Conservation (phyloP, 2,113 vertebrate genomes). For the Brachyhypopomus gauderio region DNA sequence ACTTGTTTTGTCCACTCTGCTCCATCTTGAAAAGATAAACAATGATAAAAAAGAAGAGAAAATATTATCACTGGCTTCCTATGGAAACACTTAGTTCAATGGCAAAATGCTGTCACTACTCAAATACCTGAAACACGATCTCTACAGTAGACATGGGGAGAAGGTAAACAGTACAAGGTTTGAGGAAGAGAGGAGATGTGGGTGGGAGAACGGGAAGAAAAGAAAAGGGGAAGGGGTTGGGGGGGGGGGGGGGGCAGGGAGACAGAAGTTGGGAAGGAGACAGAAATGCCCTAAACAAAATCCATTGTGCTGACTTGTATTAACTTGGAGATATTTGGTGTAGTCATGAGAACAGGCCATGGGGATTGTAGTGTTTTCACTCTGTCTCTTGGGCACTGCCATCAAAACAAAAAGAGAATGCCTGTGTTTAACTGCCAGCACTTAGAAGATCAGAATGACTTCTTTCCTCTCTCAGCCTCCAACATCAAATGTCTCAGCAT, state of each 20-base stretch:
- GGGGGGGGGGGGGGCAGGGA: neutral
- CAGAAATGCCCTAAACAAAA: constrained; percentile 11
- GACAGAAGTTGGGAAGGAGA: neutral
- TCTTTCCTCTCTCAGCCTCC: neutral
- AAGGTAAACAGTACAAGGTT: constrained; percentile 11
- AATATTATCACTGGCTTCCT: constrained; percentile 62
- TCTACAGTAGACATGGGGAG: constrained; percentile 11
- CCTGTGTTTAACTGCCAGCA: constrained; percentile 32
- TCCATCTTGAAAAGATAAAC: constrained; percentile 70
- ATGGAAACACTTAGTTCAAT: constrained; percentile 53
- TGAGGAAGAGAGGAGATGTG: neutral
- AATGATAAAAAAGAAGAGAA: constrained; percentile 62
- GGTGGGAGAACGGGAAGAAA: neutral
- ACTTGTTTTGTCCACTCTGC: constrained; percentile 67
- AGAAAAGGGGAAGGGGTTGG: neutral
- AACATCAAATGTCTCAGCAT: constrained; percentile 27
- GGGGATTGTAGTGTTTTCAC: constrained; percentile 29
- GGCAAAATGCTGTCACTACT: constrained; percentile 55
- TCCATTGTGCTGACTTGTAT: constrained; percentile 33
- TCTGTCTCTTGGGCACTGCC: constrained; percentile 33
- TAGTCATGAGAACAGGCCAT: constrained; percentile 37
- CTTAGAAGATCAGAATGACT: constrained; percentile 17
- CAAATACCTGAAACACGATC: constrained; percentile 9
- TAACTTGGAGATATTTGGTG: constrained; percentile 43
- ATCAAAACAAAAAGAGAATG: constrained; percentile 31